Conservation (phyloP, 1,140 invertebrate species). For the Belonocnema kinseyi region DNA sequence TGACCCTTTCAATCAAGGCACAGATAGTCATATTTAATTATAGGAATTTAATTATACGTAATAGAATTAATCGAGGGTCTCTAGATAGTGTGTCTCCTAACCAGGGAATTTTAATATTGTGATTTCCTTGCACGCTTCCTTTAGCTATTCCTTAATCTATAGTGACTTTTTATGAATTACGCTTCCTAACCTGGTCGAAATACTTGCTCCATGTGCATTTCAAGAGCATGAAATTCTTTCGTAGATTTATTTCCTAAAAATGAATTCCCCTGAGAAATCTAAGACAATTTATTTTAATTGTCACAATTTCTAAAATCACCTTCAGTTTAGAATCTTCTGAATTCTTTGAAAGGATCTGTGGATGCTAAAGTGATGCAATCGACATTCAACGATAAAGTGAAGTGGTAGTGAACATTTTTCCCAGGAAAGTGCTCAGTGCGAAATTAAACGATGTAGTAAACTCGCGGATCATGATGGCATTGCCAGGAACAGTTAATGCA, state of each 20-base stretch:
- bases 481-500: constrained; percentile 52
- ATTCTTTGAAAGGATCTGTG: neutral
- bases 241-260: too few relatives aligned
- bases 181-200: too few relatives aligned
- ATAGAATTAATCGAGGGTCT: neutral
- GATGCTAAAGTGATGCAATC: neutral
- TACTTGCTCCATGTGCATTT: too few relatives aligned
- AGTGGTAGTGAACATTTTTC: neutral
- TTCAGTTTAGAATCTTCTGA: neutral
- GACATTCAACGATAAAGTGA: constrained; percentile 23
- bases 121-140: too few relatives aligned
- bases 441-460: constrained; percentile 21
- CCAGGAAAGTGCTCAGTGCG: constrained; percentile 31
- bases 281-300: neutral
- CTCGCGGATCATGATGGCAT: constrained; percentile 8
- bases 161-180: too few relatives aligned
- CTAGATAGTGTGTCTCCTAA: too few relatives aligned
- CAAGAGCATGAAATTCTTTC: too few relatives aligned
- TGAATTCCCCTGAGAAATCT: neutral
- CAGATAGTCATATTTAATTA: neutral
- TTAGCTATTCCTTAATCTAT: too few relatives aligned
- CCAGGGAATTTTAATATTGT: too few relatives aligned
- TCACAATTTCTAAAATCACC: constrained; percentile 37
- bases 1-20: constrained; percentile 14
- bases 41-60: constrained; percentile 4